Percentiles rank a stretch among this genome's conserved stretches.
Evolutionary conservation across 1,140 invertebrate genomes (phyloP).

Genomic region (Drosophila erecta): DNA sequence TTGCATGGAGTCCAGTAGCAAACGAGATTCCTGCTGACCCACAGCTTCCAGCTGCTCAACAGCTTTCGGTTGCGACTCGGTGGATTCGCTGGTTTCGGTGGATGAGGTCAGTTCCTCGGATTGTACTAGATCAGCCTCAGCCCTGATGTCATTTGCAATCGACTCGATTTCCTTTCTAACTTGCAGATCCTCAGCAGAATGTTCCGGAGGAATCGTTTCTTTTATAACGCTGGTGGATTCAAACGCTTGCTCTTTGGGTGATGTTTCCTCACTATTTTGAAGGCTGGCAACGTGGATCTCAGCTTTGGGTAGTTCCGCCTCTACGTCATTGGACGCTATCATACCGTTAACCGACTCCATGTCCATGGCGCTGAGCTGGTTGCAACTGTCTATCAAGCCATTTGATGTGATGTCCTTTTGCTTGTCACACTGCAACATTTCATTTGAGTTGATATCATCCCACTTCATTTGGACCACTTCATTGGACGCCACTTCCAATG

Average conservation of each 20-base stretch:
- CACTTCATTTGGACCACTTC: neutral
- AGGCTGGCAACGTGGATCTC: neutral
- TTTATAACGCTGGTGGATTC: neutral
- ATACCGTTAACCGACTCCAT: neutral
- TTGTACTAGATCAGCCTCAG: constrained; percentile 23
- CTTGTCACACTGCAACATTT: neutral
- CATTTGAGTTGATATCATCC: neutral
- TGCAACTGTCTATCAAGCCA: neutral
- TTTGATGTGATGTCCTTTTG: neutral
- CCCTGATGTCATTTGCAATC: neutral
- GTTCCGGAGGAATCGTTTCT: neutral
- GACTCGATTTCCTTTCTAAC: neutral
- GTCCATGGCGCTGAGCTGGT: neutral
- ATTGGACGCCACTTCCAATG: neutral
- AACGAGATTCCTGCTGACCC: neutral
- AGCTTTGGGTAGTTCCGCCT: neutral
- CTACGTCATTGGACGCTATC: neutral
- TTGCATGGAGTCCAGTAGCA: neutral
- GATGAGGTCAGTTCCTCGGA: constrained; percentile 53
- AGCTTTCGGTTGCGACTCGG: constrained; percentile 2
- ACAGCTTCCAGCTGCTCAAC: neutral
- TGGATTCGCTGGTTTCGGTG: constrained; percentile 31
- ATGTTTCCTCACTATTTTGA: neutral
- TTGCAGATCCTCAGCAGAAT: neutral
- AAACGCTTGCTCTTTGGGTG: neutral